Base-by-base conservation (phyloP, 2,113 vertebrate species). In the Setophaga kirtlandii region DNA sequence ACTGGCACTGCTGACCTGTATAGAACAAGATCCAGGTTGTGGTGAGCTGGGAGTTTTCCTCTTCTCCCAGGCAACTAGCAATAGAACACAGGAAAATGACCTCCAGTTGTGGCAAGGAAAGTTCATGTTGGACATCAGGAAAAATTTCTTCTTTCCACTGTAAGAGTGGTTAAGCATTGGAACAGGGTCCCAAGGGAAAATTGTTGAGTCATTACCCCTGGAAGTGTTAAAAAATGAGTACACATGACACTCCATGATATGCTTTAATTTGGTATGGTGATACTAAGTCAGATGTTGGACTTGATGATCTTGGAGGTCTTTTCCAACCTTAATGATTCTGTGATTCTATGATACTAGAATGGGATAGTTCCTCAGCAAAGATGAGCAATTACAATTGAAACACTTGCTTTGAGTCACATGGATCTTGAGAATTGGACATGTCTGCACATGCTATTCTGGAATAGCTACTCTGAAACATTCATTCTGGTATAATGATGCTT, bases 1-100 rank as follows among this genome's bases (percentile, higher is more conserved):
- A 3, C 33, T 49, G 42, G 3, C 49, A 15, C 30, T 89, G 37
- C 25, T 55, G 55, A 21, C 20, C 20, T 0, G 0, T 63, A 25
- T 4, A 75, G 69, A 75, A 8, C 16, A 82, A 91, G 69, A 50
- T 63, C 12, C 5, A 42, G 62, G 21, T 15, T 31, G 22, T 28
- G 33, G 31, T 62, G 31, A 70, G 47, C 41, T 69, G 70, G 7
- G 31, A 49, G 15, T 56, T 77, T 76, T 42, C 42, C 22, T 83
- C 31, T 83, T 76, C 56, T 56, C 10, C 27, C 18, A 63, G 25
- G 35, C 17, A 76, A 7, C 30, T 62, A 76, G 15, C 16, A 18
- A 15, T 5, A 55, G 70, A 53, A 55, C 25, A 55, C 27, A 15
- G 41, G 25, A 30, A 69, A 90, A 62, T 23, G 2, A 30, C 25